phyloP scores from a whole-genome alignment of 1,140 invertebrate genomes.

The Leptinotarsa texana region DNA sequence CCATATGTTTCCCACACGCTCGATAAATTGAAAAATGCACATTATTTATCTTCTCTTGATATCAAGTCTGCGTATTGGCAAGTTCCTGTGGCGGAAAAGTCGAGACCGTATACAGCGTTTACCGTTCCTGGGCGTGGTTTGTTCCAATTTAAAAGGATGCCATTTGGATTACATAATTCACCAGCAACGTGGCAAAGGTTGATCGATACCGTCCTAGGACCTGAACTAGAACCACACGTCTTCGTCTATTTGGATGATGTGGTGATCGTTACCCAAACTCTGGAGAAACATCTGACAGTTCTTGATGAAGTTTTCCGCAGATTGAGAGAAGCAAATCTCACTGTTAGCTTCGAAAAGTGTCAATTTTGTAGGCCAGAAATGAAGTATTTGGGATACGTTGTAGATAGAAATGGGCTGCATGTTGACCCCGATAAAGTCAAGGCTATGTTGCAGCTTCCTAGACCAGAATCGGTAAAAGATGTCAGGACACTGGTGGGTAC shows the following conservation, averaged over 20 bases:
- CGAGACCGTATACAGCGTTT: constrained; percentile 48
- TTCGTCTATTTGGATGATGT: constrained; percentile 18
- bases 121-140: constrained; percentile 42
- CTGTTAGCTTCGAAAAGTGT: neutral
- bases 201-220: constrained; percentile 1
- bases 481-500: neutral
- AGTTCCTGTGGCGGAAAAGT: constrained; percentile 41
- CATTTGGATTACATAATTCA: constrained; percentile 39
- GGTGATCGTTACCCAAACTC: neutral
- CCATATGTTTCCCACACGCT: constrained; percentile 24
- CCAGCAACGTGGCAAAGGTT: constrained; percentile 10
- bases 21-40: constrained; percentile 17
- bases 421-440: constrained; percentile 8
- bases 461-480: constrained; percentile 24
- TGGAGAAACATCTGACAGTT: constrained; percentile 7
- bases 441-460: constrained; percentile 10
- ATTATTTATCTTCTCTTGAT: constrained; percentile 43
- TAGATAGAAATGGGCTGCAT: constrained; percentile 15
- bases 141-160: constrained; percentile 46
- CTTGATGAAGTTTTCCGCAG: constrained; percentile 3
- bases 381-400: constrained; percentile 10
- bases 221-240: constrained; percentile 11
- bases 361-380: constrained; percentile 12
- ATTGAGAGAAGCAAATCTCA: neutral
- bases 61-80: constrained; percentile 48